Conservation (phyloP, 1,140 invertebrate species). For the Drosophila sproati region DNA sequence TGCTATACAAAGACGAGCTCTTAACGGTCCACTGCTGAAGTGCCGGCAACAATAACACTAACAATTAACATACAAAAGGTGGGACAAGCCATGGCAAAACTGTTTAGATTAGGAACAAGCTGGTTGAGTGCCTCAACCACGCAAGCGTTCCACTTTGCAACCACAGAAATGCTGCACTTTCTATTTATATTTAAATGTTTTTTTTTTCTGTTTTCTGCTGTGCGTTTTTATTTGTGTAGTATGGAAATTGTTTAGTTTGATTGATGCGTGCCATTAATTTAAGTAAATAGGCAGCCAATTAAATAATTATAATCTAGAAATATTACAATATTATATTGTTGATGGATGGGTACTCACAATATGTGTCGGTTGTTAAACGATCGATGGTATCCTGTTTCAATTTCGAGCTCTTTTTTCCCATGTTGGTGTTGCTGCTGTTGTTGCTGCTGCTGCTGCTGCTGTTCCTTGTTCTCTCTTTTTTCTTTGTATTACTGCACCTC, state of each 20-base stretch:
- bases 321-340: constrained; percentile 2
- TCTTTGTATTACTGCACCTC: constrained; percentile 21
- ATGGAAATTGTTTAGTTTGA: constrained; percentile 26
- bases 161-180: neutral
- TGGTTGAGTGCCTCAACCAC: neutral
- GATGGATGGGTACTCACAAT: constrained; percentile 90
- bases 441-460: constrained; percentile 11
- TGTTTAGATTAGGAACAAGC: neutral
- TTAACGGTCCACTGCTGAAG: neutral
- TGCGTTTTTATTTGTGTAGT: constrained; percentile 8
- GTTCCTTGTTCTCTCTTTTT: constrained; percentile 8
- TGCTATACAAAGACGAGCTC: neutral
- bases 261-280: constrained; percentile 30
- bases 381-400: constrained; percentile 96
- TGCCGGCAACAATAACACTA: neutral
- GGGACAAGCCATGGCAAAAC: neutral
- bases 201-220: neutral
- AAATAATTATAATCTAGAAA: constrained; percentile 54
- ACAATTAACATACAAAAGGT: neutral
- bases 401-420: constrained; percentile 97
- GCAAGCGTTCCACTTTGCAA: neutral
- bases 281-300: constrained; percentile 36
- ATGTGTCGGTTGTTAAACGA: constrained; percentile 93
- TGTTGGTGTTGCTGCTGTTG: constrained; percentile 80
- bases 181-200: neutral